Conservation (phyloP, 1,140 invertebrate species). For the Euborellia annulipes region DNA sequence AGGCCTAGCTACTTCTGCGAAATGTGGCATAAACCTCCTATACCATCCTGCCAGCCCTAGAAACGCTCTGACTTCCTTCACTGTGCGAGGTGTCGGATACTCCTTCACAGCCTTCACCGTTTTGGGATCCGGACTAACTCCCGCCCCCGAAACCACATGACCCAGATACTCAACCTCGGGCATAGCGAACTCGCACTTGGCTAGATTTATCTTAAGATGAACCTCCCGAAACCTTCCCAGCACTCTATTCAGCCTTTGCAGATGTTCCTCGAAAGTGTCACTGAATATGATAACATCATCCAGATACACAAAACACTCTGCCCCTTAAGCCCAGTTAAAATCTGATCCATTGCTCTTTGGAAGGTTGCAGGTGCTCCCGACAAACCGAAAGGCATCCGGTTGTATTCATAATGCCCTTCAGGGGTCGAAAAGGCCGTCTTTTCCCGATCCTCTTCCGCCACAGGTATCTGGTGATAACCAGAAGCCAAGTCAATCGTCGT, state of each 20-base stretch:
- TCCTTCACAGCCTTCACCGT: conserved; percentile 10
- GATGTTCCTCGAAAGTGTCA: too few relatives aligned
- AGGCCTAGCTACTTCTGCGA: conserved; percentile 14
- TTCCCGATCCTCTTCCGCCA: conserved; percentile 16
- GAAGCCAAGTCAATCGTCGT: conserved; percentile 28
- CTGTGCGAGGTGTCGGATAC: conserved; percentile 11
- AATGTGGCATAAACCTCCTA: conserved; percentile 20
- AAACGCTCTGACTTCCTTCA: conserved; percentile 15
- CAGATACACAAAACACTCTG: conserved; percentile 24
- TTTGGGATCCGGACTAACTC: conserved; percentile 11
- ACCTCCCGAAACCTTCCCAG: too few relatives aligned
- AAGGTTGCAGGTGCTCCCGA: conserved; percentile 27
- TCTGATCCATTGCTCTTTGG: conserved; percentile 26
- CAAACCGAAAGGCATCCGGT: conserved; percentile 25
- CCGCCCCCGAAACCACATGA: conserved; percentile 6
- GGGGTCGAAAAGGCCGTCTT: conserved; percentile 27
- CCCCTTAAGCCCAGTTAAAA: conserved; percentile 20
- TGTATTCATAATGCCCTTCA: conserved; percentile 25
- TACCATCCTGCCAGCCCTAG: conserved; percentile 24
- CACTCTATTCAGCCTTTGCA: too few relatives aligned
- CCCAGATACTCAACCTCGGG: conserved; percentile 3
- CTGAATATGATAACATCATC: too few relatives aligned
- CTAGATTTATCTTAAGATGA: conserved; percentile 5
- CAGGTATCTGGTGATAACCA: conserved; percentile 23
- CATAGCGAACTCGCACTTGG: too few relatives aligned